These are phyloP conservation scores for Tetragnatha montana DNA, from an alignment of 2,888 invertebrate genomes.

Conservation along the genomic window DNA sequence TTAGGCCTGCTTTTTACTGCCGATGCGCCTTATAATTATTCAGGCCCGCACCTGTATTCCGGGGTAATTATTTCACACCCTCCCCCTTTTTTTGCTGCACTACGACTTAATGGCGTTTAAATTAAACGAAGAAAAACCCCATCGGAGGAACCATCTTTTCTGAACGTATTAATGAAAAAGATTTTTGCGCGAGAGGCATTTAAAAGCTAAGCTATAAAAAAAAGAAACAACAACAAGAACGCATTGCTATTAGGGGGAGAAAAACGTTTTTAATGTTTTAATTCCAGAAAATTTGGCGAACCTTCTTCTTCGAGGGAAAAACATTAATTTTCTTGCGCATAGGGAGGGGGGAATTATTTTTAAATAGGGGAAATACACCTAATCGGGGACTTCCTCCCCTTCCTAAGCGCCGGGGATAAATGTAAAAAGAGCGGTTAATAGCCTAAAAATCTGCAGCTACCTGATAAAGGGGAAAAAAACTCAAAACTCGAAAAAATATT, in stretches of 20 bases:
- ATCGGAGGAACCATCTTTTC: constrained; percentile 36
- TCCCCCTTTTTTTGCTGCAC: constrained; percentile 32
- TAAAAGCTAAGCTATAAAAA: constrained; percentile 26
- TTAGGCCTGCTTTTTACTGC: constrained; percentile 34
- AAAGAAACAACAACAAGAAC: constrained; percentile 31
- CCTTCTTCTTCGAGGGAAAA: constrained; percentile 56
- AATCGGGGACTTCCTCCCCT: constrained; percentile 57
- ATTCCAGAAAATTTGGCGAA: constrained; percentile 57
- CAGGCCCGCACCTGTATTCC: constrained; percentile 43
- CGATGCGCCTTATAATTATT: constrained; percentile 58
- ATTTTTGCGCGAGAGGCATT: constrained; percentile 46
- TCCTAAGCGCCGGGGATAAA: constrained; percentile 60
- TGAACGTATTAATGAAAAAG: constrained; percentile 68
- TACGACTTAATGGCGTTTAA: constrained; percentile 68
- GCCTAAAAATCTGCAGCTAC: constrained; percentile 64
- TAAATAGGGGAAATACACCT: constrained; percentile 63
- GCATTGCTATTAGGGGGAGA: constrained; percentile 41
- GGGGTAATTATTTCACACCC: constrained; percentile 66
- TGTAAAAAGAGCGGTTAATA: constrained; percentile 69
- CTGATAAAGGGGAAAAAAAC: constrained; percentile 59
- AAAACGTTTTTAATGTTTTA: constrained; percentile 67
- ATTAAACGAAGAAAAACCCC: constrained; percentile 67
- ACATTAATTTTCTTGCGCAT: constrained; percentile 65
- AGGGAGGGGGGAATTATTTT: constrained; percentile 28
- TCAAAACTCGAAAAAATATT: constrained; percentile 24